These are phyloP conservation scores for Caenorhabditis sulstoni DNA, from an alignment of 2,888 invertebrate species.

Conservation along the genomic window DNA sequence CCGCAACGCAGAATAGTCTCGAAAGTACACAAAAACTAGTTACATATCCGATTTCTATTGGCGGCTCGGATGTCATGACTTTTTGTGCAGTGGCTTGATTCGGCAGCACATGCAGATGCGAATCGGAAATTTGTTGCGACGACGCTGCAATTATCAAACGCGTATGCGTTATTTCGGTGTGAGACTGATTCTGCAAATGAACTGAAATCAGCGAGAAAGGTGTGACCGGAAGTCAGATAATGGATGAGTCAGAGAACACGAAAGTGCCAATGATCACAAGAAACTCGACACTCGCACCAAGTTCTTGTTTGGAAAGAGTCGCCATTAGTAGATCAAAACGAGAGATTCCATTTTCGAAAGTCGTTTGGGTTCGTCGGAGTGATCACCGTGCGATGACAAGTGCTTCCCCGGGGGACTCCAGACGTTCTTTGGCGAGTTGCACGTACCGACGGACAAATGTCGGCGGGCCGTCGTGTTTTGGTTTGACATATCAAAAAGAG, in stretches of 20 bases:
- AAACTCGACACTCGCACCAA: background rate
- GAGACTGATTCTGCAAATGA: conserved; percentile 2
- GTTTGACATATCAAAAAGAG: conserved; percentile 33
- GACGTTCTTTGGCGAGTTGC: conserved; percentile 43
- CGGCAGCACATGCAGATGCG: conserved; percentile 12
- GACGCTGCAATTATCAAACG: conserved; percentile 13
- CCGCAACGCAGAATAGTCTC: conserved; percentile 3
- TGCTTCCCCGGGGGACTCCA: conserved; percentile 16
- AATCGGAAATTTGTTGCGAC: conserved; percentile 39
- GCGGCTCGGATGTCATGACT: conserved; percentile 51
- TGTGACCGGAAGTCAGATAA: conserved; percentile 18
- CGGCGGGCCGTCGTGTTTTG: conserved; percentile 34
- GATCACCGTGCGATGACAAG: conserved; percentile 27
- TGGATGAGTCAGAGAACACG: background rate
- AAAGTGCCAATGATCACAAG: conserved; percentile 9
- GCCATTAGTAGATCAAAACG: too few species aligned
- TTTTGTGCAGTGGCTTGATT: conserved; percentile 27
- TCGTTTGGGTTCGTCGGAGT: conserved; percentile 2
- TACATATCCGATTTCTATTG: conserved; percentile 48
- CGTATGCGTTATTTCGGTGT: conserved; percentile 12
- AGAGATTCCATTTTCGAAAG: conserved; percentile 8
- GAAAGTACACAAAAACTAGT: conserved; percentile 57
- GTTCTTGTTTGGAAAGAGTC: too few species aligned
- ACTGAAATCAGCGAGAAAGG: background rate
- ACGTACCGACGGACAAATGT: conserved; percentile 12